phyloP scores from a whole-genome alignment of 2,888 invertebrate species.

The Dryobotodes eremita region DNA sequence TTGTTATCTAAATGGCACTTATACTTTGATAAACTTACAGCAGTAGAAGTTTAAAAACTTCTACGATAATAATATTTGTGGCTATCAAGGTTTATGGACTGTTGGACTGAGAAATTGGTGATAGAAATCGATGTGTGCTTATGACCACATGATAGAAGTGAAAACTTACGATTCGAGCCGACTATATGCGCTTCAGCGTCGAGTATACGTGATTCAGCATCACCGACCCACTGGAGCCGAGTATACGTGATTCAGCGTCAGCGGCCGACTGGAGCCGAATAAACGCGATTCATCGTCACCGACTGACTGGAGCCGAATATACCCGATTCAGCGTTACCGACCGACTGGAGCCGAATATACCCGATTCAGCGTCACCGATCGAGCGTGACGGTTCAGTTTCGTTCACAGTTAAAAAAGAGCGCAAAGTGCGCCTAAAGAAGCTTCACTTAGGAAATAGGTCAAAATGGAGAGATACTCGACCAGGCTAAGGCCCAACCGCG shows the following conservation, averaged over 20 bases:
- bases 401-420: no score
- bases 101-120: neutral
- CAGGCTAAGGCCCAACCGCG: neutral
- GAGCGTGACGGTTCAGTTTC: neutral
- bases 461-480: neutral
- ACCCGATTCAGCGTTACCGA: neutral
- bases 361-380: neutral
- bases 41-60: neutral
- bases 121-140: neutral
- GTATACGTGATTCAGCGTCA: neutral
- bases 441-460: no score
- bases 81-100: constrained; percentile 1
- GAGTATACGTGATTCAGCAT: no score
- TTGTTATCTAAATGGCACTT: constrained; percentile 20
- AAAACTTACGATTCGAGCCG: no score
- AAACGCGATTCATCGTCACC: neutral
- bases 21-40: constrained; percentile 1
- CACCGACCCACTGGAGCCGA: no score
- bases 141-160: neutral
- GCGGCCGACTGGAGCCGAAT: neutral
- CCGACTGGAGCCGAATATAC: neutral
- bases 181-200: neutral
- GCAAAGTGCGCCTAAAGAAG: no score
- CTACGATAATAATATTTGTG: neutral
- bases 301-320: neutral